Base-by-base conservation (phyloP, 2,797 vertebrate genomes). In the Muraenolepis orangiensis region DNA sequence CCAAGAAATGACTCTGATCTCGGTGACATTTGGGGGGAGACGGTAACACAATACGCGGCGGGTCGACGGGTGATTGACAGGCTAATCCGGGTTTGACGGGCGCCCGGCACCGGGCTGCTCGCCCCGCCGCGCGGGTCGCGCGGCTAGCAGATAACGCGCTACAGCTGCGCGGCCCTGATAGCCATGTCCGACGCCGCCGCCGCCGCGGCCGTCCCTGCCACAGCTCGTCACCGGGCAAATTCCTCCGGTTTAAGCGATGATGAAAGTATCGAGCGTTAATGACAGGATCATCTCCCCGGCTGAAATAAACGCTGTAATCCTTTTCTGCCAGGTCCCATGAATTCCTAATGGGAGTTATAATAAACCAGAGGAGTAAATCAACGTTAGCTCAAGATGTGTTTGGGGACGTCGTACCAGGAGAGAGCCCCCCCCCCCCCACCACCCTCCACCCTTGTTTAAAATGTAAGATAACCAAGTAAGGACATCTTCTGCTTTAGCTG, bases 201-300 rank as follows among this genome's bases (percentile, higher is more conserved):
- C n/a, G n/a, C n/a, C 42, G 42, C 42, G 89, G 76, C n/a, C 96
- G 96, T 96, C 97, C 95, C n/a, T n/a, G 95, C 94, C 92, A 88
- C 88, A 91, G 95, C 95, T 96, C 96, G 96, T 98, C 97, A 98
- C 95, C 91, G 93, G 94, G 94, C 93, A 96, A 98, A 98, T 97
- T 98, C 96, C 94, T 95, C 93, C 93, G 96, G 96, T 98, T 98
- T 98, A 97, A 96, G 95, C 94, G 94, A 95, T 96, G 97, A 99
- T 99, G 96, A 99, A 99, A 98, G 97, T 99, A 99, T 98, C 95
- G 96, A 98, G 96, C 96, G 95, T 98, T 99, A 99, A 99, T 98
- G 98, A 98, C 98, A 98, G 97, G 97, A 99, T 99, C 97, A 99
- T 99, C 97, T 97, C 94, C 93, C 95, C 94, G 95, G 95, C 96